Base-by-base conservation (phyloP, 1,140 invertebrate genomes). In the Odontomachus brunneus region DNA sequence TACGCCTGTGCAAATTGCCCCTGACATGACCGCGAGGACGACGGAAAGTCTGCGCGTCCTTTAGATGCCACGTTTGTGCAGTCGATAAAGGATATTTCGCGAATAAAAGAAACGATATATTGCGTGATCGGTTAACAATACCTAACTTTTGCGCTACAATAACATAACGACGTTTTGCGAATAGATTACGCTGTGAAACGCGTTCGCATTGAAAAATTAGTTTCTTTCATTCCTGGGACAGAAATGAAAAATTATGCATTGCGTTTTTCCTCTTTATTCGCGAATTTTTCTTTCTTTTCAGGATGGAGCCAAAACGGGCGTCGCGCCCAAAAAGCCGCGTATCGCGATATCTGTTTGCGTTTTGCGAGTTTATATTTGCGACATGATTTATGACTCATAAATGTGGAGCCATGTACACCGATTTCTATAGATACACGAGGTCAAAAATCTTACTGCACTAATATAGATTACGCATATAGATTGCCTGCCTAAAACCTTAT, bases 351-450 rank as follows among this genome's bases (percentile, higher is more conserved):
- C 63, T 83, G 62, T 83, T 83, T 78, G 67, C 75, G 65, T 71
- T 81, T 71, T 80, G 65, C 65, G 53, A 48, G 74, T 84, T 80
- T 84, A 84, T 81, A 84, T 71, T 49, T 71, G 14, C 63, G 11
- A 29, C 9, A 2, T 84, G 75, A 84, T 84, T 84, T 84, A 84
- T 71, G 82, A 81, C 33, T 84, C 75, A 84, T 84, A 81, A 84
- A 84, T 33, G 74, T 80, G 49, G 3, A 3, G 1, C 26, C 11
- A 26, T 38, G 3, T 24, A 24, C 29, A 48, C 38, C 82, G 33
- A 84, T 84, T 71, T 80, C 82, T 59, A 84, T 81, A 81, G 66
- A 84, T 84, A 84, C 14, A 69, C 7, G 74, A 44, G 33, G 5
- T 22, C 33, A 33, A 76, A 17, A n/a, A 65, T 26, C 66, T 80